Evolutionary conservation across 2,888 invertebrate species (phyloP).

Genomic region (Conus canariensis): DNA sequence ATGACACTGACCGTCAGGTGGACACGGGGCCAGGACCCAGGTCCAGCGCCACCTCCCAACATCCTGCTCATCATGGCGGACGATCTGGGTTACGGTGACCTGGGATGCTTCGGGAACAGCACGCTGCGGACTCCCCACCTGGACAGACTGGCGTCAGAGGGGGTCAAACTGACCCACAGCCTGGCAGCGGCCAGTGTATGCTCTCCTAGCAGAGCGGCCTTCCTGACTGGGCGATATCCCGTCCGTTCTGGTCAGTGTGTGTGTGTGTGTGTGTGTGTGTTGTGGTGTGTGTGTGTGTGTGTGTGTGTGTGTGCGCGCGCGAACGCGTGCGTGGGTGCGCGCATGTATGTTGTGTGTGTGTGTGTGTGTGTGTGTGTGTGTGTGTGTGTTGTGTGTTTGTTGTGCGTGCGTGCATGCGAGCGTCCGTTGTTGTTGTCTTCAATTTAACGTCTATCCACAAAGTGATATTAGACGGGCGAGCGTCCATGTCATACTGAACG

Average conservation of each 20-base stretch:
- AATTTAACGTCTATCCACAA: too few species aligned
- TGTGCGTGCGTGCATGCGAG: too few species aligned
- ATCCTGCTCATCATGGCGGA: constrained; percentile 81
- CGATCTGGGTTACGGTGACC: constrained; percentile 80
- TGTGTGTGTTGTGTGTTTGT: too few species aligned
- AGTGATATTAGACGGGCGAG: too few species aligned
- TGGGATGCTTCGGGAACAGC: constrained; percentile 79
- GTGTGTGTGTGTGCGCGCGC: background rate
- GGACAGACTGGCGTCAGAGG: constrained; percentile 78
- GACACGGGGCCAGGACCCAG: too few species aligned
- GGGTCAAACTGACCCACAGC: constrained; percentile 79
- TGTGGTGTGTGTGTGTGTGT: background rate
- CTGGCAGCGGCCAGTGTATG: constrained; percentile 79
- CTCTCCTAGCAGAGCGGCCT: constrained; percentile 80
- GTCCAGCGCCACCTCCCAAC: constrained; percentile 74
- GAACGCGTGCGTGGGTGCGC: background rate
- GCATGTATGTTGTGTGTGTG: constrained; percentile 5
- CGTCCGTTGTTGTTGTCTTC: too few species aligned
- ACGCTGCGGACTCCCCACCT: constrained; percentile 79
- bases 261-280: background rate
- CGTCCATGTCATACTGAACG: too few species aligned
- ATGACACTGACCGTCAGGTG: too few species aligned
- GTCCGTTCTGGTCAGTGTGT: background rate
- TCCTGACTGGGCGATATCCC: constrained; percentile 54
- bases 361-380: background rate